Percentiles rank a stretch among this genome's conserved stretches.
Conservation (phyloP, 2,888 invertebrate genomes). For the Lepidocyrtinus sp. region DNA sequence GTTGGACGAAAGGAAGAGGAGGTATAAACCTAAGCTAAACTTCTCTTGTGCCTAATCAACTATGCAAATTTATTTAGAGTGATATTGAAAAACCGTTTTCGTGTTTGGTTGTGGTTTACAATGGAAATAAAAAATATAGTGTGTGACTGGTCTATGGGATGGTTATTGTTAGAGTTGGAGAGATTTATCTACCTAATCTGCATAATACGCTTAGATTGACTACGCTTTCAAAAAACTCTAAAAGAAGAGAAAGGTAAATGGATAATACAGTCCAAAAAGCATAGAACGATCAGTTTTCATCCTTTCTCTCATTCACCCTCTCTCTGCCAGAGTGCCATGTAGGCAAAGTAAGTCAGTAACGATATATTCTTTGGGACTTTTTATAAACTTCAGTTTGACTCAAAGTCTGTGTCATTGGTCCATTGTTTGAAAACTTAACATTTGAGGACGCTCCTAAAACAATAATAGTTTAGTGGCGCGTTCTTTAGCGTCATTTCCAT, state of each 20-base stretch:
- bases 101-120: constrained; percentile 16
- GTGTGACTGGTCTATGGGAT: neutral
- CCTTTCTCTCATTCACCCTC: neutral
- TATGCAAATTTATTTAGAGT: constrained; percentile 8
- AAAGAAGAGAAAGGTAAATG: neutral
- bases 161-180: constrained; percentile 11
- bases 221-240: neutral
- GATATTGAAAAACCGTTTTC: constrained; percentile 13
- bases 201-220: neutral
- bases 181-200: constrained; percentile 16
- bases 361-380: too few species aligned
- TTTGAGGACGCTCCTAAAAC: too few species aligned
- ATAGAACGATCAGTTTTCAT: constrained; percentile 8
- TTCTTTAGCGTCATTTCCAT: too few species aligned
- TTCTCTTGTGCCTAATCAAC: neutral
- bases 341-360: neutral
- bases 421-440: too few species aligned
- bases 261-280: neutral
- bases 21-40: neutral
- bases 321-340: neutral
- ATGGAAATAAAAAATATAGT: constrained; percentile 8
- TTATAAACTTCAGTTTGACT: too few species aligned
- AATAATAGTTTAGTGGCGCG: too few species aligned
- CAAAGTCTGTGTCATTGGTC: too few species aligned
- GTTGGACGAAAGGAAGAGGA: constrained; percentile 11